Evolutionary conservation across 1,140 invertebrate species (phyloP), one percentile per base, ranked within the genome.

Genomic region (Neotoxoptera formosana): DNA sequence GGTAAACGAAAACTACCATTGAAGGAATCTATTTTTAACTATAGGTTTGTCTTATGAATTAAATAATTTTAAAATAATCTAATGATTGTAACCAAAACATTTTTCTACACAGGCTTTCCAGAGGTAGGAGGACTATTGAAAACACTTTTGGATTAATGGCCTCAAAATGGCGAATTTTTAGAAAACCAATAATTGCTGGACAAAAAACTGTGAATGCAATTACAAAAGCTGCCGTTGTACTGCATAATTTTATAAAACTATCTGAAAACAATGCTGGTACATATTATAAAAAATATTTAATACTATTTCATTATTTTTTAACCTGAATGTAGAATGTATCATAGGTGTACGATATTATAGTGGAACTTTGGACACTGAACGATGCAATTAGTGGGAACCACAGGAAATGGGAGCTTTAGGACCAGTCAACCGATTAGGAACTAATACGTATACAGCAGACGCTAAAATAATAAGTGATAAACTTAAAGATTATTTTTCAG

Each of bases 71-170:
- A 17, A 20, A 51, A 51, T 51, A 51, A 20, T 51, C 51, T 51
- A 51, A 51, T 51, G 51, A 51, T 51, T 51, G 51, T 51, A 51
- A 51, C 14, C 51, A 17, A 51, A 51, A 51, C 0, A 51, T 51
- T 51, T 2, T 51, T n/a, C 51, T 51, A 51, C 76, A n/a, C n/a
- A n/a, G n/a, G n/a, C n/a, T n/a, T n/a, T n/a, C n/a, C n/a, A n/a
- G n/a, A n/a, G n/a, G n/a, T 51, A 84, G 67, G 91, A 94, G 95
- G 94, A 95, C 95, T 41, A 94, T 95, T 86, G 95, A 95, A 95
- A 95, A 95, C 95, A 95, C 95, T 20, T 96, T 96, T 94, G 95
- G 95, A 48, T 95, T 96, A 90, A 94, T 96, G 94, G 95, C 94
- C 9, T 93, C 94, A 90, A 94, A 94, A 94, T 95, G 94, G 94